Conservation (phyloP, 2,888 invertebrate genomes). For the Lasioglossum lativentre region DNA sequence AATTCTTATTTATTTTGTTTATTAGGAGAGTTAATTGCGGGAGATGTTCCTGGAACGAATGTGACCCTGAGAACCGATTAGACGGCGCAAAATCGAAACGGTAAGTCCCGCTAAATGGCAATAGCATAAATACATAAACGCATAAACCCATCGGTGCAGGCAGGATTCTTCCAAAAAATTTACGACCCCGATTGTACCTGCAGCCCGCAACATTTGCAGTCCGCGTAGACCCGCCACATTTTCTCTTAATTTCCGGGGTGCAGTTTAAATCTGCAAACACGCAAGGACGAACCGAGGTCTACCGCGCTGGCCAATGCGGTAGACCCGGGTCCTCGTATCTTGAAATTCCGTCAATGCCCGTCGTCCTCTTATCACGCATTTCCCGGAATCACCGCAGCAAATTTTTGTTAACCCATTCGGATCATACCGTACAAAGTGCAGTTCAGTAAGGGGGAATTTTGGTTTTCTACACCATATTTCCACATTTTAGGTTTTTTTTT, state of each 20-base stretch:
- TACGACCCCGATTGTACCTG: conserved; percentile 40
- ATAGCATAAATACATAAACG: conserved; percentile 45
- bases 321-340: conserved; percentile 31
- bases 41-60: neutral
- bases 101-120: neutral
- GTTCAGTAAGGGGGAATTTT: neutral
- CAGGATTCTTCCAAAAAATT: conserved; percentile 43
- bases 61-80: conserved; percentile 30
- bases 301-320: conserved; percentile 48
- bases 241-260: conserved; percentile 38
- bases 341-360: neutral
- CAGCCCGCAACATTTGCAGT: conserved; percentile 42
- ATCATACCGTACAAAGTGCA: neutral
- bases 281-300: conserved; percentile 54
- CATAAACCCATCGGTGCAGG: conserved; percentile 34
- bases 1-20: neutral
- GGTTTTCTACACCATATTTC: neutral
- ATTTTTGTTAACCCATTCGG: neutral
- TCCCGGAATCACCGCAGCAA: neutral
- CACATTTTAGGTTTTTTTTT: too few species aligned
- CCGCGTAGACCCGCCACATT: conserved; percentile 38
- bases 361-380: neutral
- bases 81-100: neutral
- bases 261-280: conserved; percentile 38
- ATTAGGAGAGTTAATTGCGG: neutral